Evolutionary conservation across 2,797 vertebrate genomes (phyloP).

Genomic region (Falco rusticolus): DNA sequence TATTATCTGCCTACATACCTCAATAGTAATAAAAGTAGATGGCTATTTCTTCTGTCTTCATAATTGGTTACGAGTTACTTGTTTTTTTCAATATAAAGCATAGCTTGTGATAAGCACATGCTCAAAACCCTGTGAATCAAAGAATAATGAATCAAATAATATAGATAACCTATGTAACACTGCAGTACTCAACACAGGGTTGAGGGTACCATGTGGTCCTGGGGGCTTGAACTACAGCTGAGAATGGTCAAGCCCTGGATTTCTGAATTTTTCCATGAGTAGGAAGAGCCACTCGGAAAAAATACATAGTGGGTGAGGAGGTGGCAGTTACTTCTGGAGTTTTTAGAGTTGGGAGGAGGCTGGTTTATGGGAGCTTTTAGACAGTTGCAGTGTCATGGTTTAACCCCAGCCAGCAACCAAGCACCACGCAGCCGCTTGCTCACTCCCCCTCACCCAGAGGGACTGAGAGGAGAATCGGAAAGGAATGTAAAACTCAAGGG

Average conservation of each 20-base stretch:
- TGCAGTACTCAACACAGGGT: rapidly evolving
- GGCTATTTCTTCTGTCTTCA: neutral
- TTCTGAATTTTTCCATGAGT: neutral
- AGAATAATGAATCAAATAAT: neutral
- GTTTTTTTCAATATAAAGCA: neutral
- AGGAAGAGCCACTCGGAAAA: neutral
- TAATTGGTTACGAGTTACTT: neutral
- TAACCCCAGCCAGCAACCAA: too few relatives aligned
- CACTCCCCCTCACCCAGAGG: too few relatives aligned
- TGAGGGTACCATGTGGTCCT: neutral
- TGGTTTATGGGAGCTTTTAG: neutral
- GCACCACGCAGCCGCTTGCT: too few relatives aligned
- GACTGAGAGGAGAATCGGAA: too few relatives aligned
- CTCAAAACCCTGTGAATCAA: neutral
- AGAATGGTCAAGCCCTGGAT: neutral
- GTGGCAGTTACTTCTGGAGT: neutral
- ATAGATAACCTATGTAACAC: neutral
- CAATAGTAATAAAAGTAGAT: neutral
- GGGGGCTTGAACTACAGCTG: neutral
- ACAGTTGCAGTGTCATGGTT: neutral
- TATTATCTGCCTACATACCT: neutral
- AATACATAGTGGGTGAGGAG: neutral
- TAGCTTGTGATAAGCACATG: neutral
- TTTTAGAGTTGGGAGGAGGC: neutral
- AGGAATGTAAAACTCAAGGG: too few relatives aligned